phyloP scores from a whole-genome alignment of 2,888 invertebrate species.

The Polydrusus pterygomalis region DNA sequence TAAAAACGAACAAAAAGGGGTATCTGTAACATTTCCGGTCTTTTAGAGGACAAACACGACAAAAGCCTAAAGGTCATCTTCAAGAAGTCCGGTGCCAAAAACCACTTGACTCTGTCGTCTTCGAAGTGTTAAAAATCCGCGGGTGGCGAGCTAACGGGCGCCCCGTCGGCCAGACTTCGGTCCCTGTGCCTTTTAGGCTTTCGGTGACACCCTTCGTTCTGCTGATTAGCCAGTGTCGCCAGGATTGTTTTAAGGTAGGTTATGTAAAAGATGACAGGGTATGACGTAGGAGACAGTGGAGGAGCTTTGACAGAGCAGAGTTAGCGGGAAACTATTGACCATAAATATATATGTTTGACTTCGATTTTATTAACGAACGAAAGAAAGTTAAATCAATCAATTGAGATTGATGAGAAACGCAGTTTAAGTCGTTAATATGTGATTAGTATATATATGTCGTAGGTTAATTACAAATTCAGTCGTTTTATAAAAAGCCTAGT shows the following conservation, averaged over 20 bases:
- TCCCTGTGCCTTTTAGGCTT: constrained; percentile 17
- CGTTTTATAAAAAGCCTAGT: too few species aligned
- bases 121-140: constrained; percentile 49
- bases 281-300: background rate
- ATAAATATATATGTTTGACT: too few species aligned
- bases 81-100: constrained; percentile 42
- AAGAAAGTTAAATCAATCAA: too few species aligned
- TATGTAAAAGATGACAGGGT: background rate
- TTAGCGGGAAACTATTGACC: too few species aligned
- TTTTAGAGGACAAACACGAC: constrained; percentile 24
- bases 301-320: too few species aligned
- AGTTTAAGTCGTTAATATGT: too few species aligned
- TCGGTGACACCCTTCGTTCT: constrained; percentile 20
- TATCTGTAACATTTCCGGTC: constrained; percentile 32
- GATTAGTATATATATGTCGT: too few species aligned
- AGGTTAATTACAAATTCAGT: too few species aligned
- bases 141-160: constrained; percentile 37
- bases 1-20: constrained; percentile 1
- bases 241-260: constrained; percentile 5
- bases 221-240: constrained; percentile 19
- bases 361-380: too few species aligned
- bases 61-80: constrained; percentile 12
- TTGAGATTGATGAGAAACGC: too few species aligned
- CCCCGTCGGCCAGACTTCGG: constrained; percentile 31
- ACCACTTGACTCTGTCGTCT: constrained; percentile 48